phyloP scores from a whole-genome alignment of 2,797 vertebrate genomes.

The Arnoldichthys spilopterus region DNA sequence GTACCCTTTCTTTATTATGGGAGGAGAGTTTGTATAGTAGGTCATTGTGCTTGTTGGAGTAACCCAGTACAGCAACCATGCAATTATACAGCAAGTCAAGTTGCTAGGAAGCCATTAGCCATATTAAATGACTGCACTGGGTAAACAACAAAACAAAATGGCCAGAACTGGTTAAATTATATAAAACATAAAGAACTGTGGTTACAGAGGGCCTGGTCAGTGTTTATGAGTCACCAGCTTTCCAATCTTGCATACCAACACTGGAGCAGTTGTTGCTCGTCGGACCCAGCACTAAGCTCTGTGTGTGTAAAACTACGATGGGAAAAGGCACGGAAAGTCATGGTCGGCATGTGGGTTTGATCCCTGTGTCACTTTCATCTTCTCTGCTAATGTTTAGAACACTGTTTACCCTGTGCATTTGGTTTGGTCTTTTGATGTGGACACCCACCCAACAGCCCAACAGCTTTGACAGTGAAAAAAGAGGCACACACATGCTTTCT shows the following conservation, averaged over 20 bases:
- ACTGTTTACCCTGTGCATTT: conserved; percentile 56
- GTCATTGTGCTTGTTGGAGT: too few species aligned
- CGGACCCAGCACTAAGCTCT: conserved; percentile 14
- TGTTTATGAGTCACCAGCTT: not conserved
- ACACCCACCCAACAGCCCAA: not conserved
- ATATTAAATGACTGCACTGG: not conserved
- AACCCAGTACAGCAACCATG: too few species aligned
- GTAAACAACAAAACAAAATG: not conserved
- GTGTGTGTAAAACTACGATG: conserved; percentile 6
- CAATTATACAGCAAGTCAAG: too few species aligned
- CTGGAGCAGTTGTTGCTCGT: conserved; percentile 15
- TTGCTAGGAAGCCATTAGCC: too few species aligned
- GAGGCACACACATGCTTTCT: conserved; percentile 27
- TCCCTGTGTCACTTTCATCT: conserved; percentile 54
- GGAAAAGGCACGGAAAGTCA: conserved; percentile 44
- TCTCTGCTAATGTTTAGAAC: conserved; percentile 54
- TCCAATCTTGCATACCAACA: not conserved
- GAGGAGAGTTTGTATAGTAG: too few species aligned
- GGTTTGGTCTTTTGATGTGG: conserved; percentile 46
- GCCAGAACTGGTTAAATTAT: not conserved
- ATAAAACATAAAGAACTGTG: not conserved
- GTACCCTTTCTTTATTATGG: too few species aligned
- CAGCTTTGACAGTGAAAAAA: conserved; percentile 53
- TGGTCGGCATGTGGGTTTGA: conserved; percentile 40
- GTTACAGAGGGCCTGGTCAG: not conserved